Evolutionary conservation across 2,113 vertebrate species (phyloP), one percentile per base, ranked within the genome.

Genomic region (Isichthys henryi): DNA sequence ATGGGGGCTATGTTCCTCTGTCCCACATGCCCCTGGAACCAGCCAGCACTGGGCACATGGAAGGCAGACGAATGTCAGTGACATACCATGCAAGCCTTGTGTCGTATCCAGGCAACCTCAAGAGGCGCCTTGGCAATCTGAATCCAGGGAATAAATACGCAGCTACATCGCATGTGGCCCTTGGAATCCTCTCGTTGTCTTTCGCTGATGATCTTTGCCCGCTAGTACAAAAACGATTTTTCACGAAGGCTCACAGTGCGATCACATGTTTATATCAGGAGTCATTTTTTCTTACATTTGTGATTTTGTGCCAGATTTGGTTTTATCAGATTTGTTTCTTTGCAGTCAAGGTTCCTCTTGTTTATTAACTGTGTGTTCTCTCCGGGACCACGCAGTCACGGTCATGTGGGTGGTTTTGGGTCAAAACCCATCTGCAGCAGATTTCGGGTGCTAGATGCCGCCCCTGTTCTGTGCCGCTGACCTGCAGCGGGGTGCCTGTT

Each of bases 31-130:
- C 27, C 83, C 46, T 2, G 6, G 45, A 48, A 45, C 6, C 43
- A n/a, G 82, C 85, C 48, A 39, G 39, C 39, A 39, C 39, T 39
- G 39, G 39, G 39, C 39, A 39, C 39, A 39, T 39, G 39, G 39
- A 39, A 39, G 39, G 39, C 39, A 31, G 88, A 53, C 49, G n/a
- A 23, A 84, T 48, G 77, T 45, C 27, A 56, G 50, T 35, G 17
- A 52, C 88, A 19, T 39, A 49, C 48, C 15, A 19, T 39, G 74
- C 46, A 80, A 49, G 88, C 15, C 35, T 46, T 53, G 46, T 62
- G 43, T 62, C 48, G 92, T 93, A 91, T 90, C 92, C 90, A 90
- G 88, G 92, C 91, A 93, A 93, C 92, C 88, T 89, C 66, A 88
- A 87, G 89, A 90, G 89, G 56, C 74, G 39, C 17, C 27, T 35